These are phyloP conservation scores for Uloborus diversus DNA, from an alignment of 1,140 invertebrate species.

Conservation along the genomic window DNA sequence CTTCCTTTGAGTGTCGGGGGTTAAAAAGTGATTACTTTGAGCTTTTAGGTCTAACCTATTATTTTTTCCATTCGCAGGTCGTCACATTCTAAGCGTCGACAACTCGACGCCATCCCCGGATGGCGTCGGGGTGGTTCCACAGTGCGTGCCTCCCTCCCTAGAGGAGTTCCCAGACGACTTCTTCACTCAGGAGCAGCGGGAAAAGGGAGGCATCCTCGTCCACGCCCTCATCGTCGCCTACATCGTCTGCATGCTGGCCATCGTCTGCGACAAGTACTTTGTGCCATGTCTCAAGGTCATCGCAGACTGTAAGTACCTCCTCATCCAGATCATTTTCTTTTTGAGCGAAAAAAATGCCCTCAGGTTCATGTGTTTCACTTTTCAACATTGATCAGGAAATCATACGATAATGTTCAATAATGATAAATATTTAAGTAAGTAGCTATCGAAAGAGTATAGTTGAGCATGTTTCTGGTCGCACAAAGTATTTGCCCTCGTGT, in stretches of 20 bases:
- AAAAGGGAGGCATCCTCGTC: conserved; percentile 76
- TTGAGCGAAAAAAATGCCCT: too few species aligned
- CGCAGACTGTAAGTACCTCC: conserved; percentile 58
- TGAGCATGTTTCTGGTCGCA: too few species aligned
- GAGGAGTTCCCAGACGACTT: conserved; percentile 66
- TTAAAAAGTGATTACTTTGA: too few species aligned
- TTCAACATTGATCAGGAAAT: too few species aligned
- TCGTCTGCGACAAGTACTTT: conserved; percentile 89
- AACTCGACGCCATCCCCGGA: conserved; percentile 7
- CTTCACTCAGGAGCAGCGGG: conserved; percentile 63
- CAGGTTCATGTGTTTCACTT: too few species aligned
- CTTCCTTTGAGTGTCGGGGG: too few species aligned
- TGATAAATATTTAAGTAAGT: too few species aligned
- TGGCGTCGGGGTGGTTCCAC: conserved; percentile 17
- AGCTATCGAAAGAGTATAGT: too few species aligned
- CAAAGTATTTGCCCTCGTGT: too few species aligned
- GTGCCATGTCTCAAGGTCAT: conserved; percentile 87
- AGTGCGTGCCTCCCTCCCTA: conserved; percentile 59
- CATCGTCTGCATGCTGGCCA: conserved; percentile 79
- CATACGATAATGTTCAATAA: too few species aligned
- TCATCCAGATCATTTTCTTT: too few species aligned
- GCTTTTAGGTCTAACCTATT: too few species aligned
- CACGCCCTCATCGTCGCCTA: conserved; percentile 85
- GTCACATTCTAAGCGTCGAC: conserved; percentile 36
- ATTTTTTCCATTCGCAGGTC: not conserved